Conservation (phyloP, 2,888 invertebrate species). For the Cryptocephalus primarius region DNA sequence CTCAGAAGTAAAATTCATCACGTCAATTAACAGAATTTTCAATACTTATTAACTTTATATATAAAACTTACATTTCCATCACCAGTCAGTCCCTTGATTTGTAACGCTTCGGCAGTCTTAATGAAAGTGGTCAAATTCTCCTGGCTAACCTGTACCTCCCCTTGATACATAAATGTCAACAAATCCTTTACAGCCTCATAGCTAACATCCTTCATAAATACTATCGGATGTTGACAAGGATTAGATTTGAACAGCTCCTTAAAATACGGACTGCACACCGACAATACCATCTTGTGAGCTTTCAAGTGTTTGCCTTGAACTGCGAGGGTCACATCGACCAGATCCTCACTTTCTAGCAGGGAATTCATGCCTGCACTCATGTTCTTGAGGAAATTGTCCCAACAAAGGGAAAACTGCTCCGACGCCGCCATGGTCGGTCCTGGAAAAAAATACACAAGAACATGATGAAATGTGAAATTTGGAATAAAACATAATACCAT, state of each 20-base stretch:
- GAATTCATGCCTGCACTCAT: conserved; percentile 54
- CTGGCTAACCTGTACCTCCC: conserved; percentile 41
- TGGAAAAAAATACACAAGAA: conserved; percentile 11
- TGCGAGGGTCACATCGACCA: conserved; percentile 38
- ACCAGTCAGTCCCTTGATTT: conserved; percentile 36
- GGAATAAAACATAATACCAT: too few species aligned
- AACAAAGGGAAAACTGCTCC: conserved; percentile 59
- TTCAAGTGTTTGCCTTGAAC: conserved; percentile 50
- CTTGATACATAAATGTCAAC: conserved; percentile 50
- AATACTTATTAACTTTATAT: background rate
- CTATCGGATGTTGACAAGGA: conserved; percentile 57
- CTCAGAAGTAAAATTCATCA: conserved; percentile 11
- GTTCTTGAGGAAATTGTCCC: conserved; percentile 65
- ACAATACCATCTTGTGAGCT: conserved; percentile 59
- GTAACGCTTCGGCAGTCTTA: conserved; percentile 36
- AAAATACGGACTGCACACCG: conserved; percentile 62
- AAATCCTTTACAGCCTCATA: conserved; percentile 45
- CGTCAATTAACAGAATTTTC: conserved; percentile 1
- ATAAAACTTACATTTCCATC: conserved; percentile 30
- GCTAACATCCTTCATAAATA: conserved; percentile 47
- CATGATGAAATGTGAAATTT: too few species aligned
- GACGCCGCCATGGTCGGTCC: conserved; percentile 42
- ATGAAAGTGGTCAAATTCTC: conserved; percentile 35
- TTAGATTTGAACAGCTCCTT: conserved; percentile 55
- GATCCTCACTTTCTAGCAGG: conserved; percentile 32